Percentiles rank a stretch among this genome's conserved stretches.
Conservation (phyloP, 2,797 vertebrate species). For the Enteromius viviparus region DNA sequence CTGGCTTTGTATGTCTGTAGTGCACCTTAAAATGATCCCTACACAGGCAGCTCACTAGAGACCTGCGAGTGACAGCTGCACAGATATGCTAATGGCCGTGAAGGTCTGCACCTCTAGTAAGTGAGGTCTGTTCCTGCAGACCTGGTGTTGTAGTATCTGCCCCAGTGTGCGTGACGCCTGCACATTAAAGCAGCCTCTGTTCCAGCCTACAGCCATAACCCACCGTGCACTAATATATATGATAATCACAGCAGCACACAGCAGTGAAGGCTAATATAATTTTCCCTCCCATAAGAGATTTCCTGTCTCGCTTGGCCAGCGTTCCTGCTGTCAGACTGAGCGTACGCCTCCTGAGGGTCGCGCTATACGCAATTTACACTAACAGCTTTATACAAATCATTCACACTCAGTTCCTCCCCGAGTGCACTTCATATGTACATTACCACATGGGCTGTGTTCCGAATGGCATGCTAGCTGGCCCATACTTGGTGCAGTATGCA, state of each 20-base stretch:
- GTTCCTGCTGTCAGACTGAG: conserved; percentile 55
- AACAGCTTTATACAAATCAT: conserved; percentile 41
- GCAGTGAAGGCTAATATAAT: conserved; percentile 67
- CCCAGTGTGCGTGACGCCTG: conserved; percentile 58
- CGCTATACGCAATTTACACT: conserved; percentile 41
- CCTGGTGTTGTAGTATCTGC: conserved; percentile 41
- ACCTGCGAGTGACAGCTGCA: not conserved
- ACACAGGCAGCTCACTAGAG: not conserved
- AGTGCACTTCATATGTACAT: conserved; percentile 4
- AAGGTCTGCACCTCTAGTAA: conserved; percentile 29
- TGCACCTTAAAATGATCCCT: not conserved
- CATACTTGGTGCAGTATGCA: not conserved
- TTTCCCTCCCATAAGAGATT: conserved; percentile 58
- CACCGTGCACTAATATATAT: conserved; percentile 66
- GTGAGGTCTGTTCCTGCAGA: conserved; percentile 16
- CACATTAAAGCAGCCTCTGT: conserved; percentile 70
- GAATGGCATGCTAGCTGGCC: not conserved
- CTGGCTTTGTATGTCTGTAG: not conserved
- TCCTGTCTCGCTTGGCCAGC: conserved; percentile 55
- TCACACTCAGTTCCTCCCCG: conserved; percentile 2
- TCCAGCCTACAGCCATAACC: conserved; percentile 64
- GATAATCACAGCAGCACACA: conserved; percentile 69
- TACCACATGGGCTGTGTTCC: conserved; percentile 2
- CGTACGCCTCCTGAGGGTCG: conserved; percentile 27
- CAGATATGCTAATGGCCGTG: not conserved